Base-by-base conservation (phyloP, 2,797 vertebrate species). In the Euphonia xanthogaster region DNA sequence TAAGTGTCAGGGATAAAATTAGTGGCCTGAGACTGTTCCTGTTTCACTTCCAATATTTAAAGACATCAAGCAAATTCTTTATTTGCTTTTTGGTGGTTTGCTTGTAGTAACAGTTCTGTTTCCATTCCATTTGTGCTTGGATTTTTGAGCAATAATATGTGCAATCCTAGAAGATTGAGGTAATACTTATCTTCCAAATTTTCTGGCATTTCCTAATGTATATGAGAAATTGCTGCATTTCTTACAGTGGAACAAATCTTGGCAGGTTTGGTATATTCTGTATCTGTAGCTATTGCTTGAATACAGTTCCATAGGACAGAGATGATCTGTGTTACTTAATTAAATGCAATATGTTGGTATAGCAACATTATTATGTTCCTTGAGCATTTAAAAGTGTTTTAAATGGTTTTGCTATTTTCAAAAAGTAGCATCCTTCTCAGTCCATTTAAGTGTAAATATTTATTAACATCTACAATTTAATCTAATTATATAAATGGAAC, bases 401-500 rank as follows among this genome's bases (percentile, higher is more conserved):
- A 54, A 80, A 72, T 42, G 7, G 9, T 71, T 82, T 53, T 80
- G 21, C 66, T 78, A 7, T 55, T 88, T 90, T 87, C 37, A 71
- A 57, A 81, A 89, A 86, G 48, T 77, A 67, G 8, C 31, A 6
- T 93, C 66, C 24, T 57, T 86, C 60, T 54, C 53, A 67, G 31
- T 77, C 58, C n/a, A 13, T 9, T 12, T 33, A 53, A 72, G 45
- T 60, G 81, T 90, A 50, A 94, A 71, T 91, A 86, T 92, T 92
- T 93, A 87, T 91, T 91, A 74, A 74, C 54, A 48, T 54, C 94
- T 95, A 94, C 1, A 0, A 30, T 74, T 93, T 63, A 54, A 55
- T 85, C 71, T 95, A 93, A 68, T 89, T 39, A 54, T 87, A 72
- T 77, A 72, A 88, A 83, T n/a, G 42, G 75, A 88, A 92, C 51